These are phyloP conservation scores for Thaumatotibia leucotreta DNA, from an alignment of 1,140 invertebrate species.

Conservation along the genomic window DNA sequence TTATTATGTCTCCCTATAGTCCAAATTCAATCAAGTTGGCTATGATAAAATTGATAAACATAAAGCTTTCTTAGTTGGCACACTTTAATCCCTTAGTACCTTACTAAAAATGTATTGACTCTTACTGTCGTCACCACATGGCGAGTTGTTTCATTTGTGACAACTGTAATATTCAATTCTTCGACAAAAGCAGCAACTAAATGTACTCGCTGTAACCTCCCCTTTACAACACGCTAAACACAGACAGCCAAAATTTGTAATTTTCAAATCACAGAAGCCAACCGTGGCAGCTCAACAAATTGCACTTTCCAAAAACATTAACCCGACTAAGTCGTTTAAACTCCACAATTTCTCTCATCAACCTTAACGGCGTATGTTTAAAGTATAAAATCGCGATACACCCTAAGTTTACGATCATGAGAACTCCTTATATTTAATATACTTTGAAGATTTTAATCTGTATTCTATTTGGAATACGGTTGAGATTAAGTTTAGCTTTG, in stretches of 20 bases:
- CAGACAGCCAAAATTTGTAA: background rate
- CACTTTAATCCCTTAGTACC: too few relatives aligned
- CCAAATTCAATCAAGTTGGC: too few relatives aligned
- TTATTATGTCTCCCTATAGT: too few relatives aligned
- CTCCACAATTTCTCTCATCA: background rate
- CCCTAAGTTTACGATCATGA: background rate
- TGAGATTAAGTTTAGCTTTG: too few relatives aligned
- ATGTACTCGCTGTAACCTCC: too few relatives aligned
- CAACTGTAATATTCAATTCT: too few relatives aligned
- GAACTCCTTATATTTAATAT: background rate
- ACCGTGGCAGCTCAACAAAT: conserved; percentile 7
- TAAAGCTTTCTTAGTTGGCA: too few relatives aligned
- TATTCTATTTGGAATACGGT: background rate
- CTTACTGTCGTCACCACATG: too few relatives aligned
- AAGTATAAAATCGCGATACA: background rate
- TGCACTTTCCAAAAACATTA: background rate
- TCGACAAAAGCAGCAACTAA: too few relatives aligned
- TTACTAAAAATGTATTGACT: background rate
- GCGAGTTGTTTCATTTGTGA: too few relatives aligned
- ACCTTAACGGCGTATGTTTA: background rate
- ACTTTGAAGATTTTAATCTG: background rate
- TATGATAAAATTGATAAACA: too few relatives aligned
- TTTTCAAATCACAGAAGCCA: background rate
- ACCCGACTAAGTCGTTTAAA: background rate
- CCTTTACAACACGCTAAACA: too few relatives aligned